Evolutionary conservation across 2,113 vertebrate species (phyloP), one percentile per base, ranked within the genome.

Genomic region (Rutilus rutilus): DNA sequence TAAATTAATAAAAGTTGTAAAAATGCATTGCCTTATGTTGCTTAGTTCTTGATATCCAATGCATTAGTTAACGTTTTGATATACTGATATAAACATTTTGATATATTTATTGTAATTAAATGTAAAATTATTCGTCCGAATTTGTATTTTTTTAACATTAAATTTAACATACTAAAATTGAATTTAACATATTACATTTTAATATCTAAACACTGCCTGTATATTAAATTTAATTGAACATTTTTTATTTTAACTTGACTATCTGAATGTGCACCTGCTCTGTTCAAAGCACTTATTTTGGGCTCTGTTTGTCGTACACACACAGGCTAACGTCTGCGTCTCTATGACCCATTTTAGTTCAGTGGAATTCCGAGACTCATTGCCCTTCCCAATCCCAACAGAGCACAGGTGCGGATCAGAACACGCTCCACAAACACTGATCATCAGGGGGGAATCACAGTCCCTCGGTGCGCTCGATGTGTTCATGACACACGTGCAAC

Each of bases 371-470:
- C 17, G 9, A 59, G 52, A 36, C 76, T 79, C 5, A 60, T 2
- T 3, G 23, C 21, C 5, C 21, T 30, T 81, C 39, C 78, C 60
- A 65, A 17, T 81, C 39, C 78, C 60, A 65, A 12, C 60, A 30
- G 62, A 69, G 62, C 25, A 33, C 80, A 82, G 64, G 80, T 82
- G 80, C 27, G 6, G 64, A 69, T 36, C 42, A 54, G 80, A 82
- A 78, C 45, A 69, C 23, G 64, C 36, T 30, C 60, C 79, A 67
- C 79, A 82, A 50, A 82, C 60, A 82, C 78, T 7, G 64, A 54
- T 21, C 79, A 67, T 69, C 79, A 8, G 45, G 45, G 62, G 54
- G 54, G 54, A 5, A 50, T 21, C 59, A 15, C 21, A 5, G 33
- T n/a, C 25, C n/a, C 76, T 27, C 74, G 15, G 52, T 1, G 36